Base-by-base conservation (phyloP, 2,113 vertebrate species). In the Eptesicus fuscus region DNA sequence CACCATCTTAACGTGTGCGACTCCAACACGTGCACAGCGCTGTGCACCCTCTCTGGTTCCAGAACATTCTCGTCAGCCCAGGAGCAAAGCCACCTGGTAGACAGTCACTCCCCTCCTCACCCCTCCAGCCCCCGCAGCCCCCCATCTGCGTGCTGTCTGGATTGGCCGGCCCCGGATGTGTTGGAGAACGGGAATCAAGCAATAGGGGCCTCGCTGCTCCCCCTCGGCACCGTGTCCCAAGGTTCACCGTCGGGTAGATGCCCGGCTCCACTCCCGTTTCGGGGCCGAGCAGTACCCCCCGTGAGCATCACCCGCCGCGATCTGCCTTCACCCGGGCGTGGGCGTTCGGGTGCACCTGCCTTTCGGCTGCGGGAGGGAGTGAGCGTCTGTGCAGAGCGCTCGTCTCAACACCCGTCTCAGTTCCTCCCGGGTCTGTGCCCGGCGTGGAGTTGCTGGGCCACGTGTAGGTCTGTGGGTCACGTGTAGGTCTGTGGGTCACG, bases 381-480 rank as follows among this genome's bases (percentile, higher is more conserved):
- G n/a, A 9, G 17, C 14, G 8, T 2, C 12, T 20, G 7, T 9
- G 12, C 25, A 22, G 9, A 47, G 63, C 6, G 2, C 10, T 18
- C 11, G 2, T 47, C 17, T 28, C 30, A 23, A 18, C 23, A 4
- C 53, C 28, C 14, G 47, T 4, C 12, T 4, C 0, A 3, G 3
- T 7, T 1, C n/a, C 35, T 4, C 1, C 2, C 47, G 51, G 44
- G 65, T 3, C 2, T 5, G 4, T 1, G 9, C 51, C 25, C 2
- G 0, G 25, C 22, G 69, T 5, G 30, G 74, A 6, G 4, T 0
- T 16, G 13, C 82, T 1, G 69, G 56, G 51, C 8, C 5, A 0
- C 0, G 0, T 0, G 47, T 5, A 0, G 28, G 9, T 42, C 0
- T 13, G 5, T 4, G 2, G 23, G 25, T 10, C 18, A 9, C 7